These are phyloP conservation scores for Anhinga rufa DNA, from an alignment of 2,113 vertebrate genomes.

Conservation along the genomic window DNA sequence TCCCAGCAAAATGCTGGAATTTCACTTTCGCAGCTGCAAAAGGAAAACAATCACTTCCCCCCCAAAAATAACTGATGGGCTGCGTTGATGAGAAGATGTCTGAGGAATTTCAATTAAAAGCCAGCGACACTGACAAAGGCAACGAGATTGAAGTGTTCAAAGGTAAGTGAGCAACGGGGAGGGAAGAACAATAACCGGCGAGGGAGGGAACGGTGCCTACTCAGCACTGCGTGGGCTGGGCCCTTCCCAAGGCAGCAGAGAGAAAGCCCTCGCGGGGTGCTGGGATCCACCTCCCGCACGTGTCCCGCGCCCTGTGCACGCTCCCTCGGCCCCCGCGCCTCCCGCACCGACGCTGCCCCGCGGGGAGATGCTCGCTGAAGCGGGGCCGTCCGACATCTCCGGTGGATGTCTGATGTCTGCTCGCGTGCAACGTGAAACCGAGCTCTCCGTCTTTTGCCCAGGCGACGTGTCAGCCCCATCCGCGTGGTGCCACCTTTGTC, in stretches of 20 bases:
- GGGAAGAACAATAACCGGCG: neutral
- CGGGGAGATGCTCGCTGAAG: neutral
- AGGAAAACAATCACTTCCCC: slow-evolving; percentile 40
- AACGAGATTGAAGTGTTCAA: neutral
- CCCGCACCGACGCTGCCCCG: neutral
- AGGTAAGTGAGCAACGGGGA: slow-evolving; percentile 22
- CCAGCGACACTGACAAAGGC: slow-evolving; percentile 24
- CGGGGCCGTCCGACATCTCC: neutral
- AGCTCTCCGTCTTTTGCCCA: neutral
- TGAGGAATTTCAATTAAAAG: slow-evolving; percentile 58
- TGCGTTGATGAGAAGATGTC: slow-evolving; percentile 19
- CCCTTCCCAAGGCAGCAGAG: neutral
- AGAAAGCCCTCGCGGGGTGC: neutral
- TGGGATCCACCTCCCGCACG: neutral
- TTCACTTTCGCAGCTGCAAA: slow-evolving; percentile 43
- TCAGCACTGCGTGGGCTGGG: neutral
- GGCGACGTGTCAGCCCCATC: neutral
- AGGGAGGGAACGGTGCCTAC: slow-evolving; percentile 13
- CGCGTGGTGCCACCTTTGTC: neutral
- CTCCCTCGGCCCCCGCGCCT: neutral
- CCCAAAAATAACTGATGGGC: slow-evolving; percentile 29
- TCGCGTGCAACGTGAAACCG: accelerated
- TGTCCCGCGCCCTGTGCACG: neutral
- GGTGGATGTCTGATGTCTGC: neutral
- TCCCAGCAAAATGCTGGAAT: neutral